Percentiles rank a stretch among this genome's conserved stretches.
Evolutionary conservation across 2,888 invertebrate species (phyloP).

Genomic region (Patella depressa): DNA sequence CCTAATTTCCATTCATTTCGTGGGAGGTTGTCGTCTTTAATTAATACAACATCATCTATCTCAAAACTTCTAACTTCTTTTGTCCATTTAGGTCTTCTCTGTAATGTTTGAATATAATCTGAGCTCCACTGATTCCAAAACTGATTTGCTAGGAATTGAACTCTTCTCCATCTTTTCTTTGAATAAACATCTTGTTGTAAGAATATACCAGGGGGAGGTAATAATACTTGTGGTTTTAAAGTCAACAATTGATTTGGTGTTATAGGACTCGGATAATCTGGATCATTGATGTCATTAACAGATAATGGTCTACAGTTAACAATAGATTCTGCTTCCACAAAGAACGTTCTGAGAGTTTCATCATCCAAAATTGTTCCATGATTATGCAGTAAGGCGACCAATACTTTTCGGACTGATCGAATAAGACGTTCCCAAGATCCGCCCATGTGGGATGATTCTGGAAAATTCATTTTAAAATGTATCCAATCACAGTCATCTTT

Average conservation of each 20-base stretch:
- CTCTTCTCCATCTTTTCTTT: conserved; percentile 18
- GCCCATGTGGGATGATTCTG: conserved; percentile 20
- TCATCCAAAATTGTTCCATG: conserved; percentile 22
- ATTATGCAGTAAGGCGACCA: not conserved
- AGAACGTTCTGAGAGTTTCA: conserved; percentile 32
- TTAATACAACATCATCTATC: conserved; percentile 22
- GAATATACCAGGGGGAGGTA: conserved; percentile 17
- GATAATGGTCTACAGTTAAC: conserved; percentile 40
- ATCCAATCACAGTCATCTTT: conserved; percentile 10
- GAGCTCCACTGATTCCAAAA: conserved; percentile 23
- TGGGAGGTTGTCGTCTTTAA: conserved; percentile 14
- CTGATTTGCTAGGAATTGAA: conserved; percentile 11
- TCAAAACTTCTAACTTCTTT: not conserved
- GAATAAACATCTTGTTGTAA: conserved; percentile 7
- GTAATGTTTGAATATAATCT: conserved; percentile 20
- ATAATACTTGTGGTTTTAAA: not conserved
- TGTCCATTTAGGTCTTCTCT: conserved; percentile 21
- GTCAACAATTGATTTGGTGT: conserved; percentile 34
- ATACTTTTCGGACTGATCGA: conserved; percentile 13
- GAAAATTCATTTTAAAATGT: conserved; percentile 16
- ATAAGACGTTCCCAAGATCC: conserved; percentile 26
- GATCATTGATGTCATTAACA: conserved; percentile 17
- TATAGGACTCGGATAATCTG: conserved; percentile 25
- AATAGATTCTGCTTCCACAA: conserved; percentile 36
- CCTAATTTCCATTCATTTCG: conserved; percentile 19